Evolutionary conservation across 2,797 vertebrate genomes (phyloP).

Genomic region (Chrosomus eos): DNA sequence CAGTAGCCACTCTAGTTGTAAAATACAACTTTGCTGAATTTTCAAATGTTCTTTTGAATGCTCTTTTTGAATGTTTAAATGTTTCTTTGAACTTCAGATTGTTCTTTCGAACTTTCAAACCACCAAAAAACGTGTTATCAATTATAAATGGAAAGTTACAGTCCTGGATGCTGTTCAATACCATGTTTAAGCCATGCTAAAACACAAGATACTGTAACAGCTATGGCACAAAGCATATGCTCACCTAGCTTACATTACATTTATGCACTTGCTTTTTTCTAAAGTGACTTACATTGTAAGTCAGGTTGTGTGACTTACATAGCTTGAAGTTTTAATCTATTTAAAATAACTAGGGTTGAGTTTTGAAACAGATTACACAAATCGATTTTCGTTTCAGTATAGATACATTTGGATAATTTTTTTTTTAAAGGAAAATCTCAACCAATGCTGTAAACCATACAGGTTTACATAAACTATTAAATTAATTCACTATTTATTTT

Average conservation of each 20-base stretch:
- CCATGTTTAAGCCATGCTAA: neutral
- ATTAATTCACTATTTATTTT: too few relatives aligned
- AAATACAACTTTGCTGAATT: constrained; percentile 1
- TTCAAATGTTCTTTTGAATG: neutral
- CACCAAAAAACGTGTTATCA: neutral
- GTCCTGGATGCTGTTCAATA: neutral
- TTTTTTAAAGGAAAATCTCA: too few relatives aligned
- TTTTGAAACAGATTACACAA: neutral
- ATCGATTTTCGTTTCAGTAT: too few relatives aligned
- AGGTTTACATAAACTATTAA: too few relatives aligned
- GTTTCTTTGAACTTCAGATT: neutral
- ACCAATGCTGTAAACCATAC: too few relatives aligned
- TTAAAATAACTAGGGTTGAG: neutral
- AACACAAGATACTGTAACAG: neutral
- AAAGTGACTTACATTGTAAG: neutral
- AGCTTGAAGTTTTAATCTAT: neutral
- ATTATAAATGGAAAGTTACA: neutral
- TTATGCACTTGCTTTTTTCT: neutral
- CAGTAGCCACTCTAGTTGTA: constrained; percentile 18
- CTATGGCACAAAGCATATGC: neutral
- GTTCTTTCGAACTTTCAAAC: neutral
- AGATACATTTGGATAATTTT: neutral
- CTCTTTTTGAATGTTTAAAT: neutral
- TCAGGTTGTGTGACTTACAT: too few relatives aligned
- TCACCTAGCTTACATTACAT: neutral